phyloP scores from a whole-genome alignment of 37 sponge, comb jelly and placozoan species.

The Ephydatia muelleri region DNA sequence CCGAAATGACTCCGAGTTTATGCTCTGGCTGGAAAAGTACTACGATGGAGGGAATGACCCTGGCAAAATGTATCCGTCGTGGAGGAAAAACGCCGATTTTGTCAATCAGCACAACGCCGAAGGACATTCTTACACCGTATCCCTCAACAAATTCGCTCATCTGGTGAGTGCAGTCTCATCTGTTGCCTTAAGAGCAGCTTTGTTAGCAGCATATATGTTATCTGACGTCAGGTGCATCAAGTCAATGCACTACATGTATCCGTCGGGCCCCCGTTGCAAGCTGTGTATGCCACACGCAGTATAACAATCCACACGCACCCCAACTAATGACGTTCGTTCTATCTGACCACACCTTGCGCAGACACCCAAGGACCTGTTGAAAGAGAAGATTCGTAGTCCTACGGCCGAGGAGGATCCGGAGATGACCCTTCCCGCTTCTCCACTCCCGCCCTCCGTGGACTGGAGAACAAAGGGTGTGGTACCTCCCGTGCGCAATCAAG shows the following conservation, averaged over 20 bases:
- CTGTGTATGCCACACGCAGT: background rate
- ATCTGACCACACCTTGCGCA: no score
- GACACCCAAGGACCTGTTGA: background rate
- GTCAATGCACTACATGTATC: background rate
- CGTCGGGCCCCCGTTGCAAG: background rate
- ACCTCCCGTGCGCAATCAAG: slow-evolving; percentile 65
- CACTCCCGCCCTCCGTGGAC: slow-evolving; percentile 46
- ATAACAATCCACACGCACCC: background rate
- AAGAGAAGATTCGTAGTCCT: background rate
- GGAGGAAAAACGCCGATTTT: slow-evolving; percentile 53
- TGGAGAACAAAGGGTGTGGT: slow-evolving; percentile 73
- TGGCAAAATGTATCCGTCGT: slow-evolving; percentile 28
- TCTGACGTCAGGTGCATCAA: background rate
- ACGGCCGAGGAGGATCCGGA: background rate
- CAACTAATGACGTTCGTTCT: no score
- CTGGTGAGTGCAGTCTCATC: slow-evolving; percentile 21
- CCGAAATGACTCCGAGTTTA: background rate
- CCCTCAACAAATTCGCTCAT: slow-evolving; percentile 58
- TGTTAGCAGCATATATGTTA: background rate
- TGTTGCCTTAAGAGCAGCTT: background rate
- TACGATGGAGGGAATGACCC: background rate
- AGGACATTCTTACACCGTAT: slow-evolving; percentile 19
- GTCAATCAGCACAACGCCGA: slow-evolving; percentile 26
- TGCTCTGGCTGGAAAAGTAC: background rate
- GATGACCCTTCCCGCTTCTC: background rate